phyloP scores from a whole-genome alignment of 1,140 invertebrate species.

The Trichogramma pretiosum region DNA sequence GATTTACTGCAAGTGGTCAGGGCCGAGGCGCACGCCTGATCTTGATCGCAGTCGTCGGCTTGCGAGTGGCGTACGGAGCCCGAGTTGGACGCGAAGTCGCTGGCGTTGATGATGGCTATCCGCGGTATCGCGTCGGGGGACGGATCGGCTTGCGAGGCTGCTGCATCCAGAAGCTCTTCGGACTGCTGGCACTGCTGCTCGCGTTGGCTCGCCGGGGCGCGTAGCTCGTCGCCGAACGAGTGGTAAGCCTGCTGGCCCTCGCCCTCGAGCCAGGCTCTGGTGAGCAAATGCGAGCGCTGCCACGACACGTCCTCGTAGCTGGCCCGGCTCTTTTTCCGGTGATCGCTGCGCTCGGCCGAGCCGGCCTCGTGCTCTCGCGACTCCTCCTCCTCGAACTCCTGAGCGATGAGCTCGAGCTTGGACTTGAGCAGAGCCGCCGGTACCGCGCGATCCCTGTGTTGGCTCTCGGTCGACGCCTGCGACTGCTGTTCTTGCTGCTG shows the following conservation, averaged over 20 bases:
- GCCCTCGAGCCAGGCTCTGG: constrained; percentile 28
- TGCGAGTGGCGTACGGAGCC: constrained; percentile 27
- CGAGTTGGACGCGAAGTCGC: constrained; percentile 40
- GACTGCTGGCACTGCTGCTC: neutral
- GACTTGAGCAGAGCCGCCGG: constrained; percentile 52
- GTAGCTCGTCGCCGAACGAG: constrained; percentile 16
- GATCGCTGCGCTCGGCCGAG: constrained; percentile 4
- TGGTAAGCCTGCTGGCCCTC: constrained; percentile 26
- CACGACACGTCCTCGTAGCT: constrained; percentile 39
- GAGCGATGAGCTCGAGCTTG: constrained; percentile 36
- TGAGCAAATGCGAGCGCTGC: constrained; percentile 30
- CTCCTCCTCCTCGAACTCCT: constrained; percentile 19
- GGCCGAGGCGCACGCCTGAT: neutral
- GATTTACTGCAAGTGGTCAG: neutral
- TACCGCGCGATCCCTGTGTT: constrained; percentile 41
- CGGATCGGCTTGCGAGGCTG: neutral
- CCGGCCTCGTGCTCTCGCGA: neutral
- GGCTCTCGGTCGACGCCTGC: neutral
- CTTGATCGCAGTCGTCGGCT: neutral
- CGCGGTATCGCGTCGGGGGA: constrained; percentile 32
- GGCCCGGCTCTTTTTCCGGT: constrained; percentile 26
- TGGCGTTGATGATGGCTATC: constrained; percentile 42
- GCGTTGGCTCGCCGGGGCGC: neutral
- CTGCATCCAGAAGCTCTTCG: neutral
- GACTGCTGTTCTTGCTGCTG: neutral